These are phyloP conservation scores for Mormyrops attenuatus DNA, from an alignment of 2,797 vertebrate species.

Conservation along the genomic window DNA sequence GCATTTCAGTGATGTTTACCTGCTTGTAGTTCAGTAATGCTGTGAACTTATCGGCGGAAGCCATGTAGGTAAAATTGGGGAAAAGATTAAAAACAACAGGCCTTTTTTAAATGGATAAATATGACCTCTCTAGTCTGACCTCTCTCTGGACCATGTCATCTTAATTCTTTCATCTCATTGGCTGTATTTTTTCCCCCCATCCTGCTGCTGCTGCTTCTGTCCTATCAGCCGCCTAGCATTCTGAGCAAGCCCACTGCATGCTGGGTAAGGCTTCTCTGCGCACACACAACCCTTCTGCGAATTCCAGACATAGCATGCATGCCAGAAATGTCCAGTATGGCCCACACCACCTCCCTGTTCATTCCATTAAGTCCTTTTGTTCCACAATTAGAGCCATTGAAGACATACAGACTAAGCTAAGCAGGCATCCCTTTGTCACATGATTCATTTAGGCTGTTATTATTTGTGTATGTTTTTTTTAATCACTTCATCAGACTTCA, in stretches of 20 bases:
- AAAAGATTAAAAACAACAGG: neutral
- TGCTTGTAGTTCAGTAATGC: neutral
- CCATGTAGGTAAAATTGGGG: neutral
- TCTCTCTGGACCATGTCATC: constrained; percentile 42
- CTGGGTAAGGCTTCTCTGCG: neutral
- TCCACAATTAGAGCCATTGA: neutral
- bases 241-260: neutral
- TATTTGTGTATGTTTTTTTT: neutral
- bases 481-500: neutral
- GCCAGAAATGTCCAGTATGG: neutral
- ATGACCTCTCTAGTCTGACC: constrained; percentile 10
- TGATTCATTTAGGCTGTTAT: neutral
- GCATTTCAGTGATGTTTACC: neutral
- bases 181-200: constrained; percentile 23
- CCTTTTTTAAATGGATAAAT: neutral
- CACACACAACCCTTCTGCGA: neutral
- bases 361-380: neutral
- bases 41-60: neutral
- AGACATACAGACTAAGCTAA: neutral
- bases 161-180: constrained; percentile 11
- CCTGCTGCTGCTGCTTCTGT: neutral
- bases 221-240: constrained; percentile 16
- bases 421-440: neutral
- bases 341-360: neutral
- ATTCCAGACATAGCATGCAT: neutral